A percentile compares a stretch with the other conserved stretches of the same genome.
Evolutionary conservation across 2,888 invertebrate species (phyloP).

Genomic region (Melikaiella ostensackeni): DNA sequence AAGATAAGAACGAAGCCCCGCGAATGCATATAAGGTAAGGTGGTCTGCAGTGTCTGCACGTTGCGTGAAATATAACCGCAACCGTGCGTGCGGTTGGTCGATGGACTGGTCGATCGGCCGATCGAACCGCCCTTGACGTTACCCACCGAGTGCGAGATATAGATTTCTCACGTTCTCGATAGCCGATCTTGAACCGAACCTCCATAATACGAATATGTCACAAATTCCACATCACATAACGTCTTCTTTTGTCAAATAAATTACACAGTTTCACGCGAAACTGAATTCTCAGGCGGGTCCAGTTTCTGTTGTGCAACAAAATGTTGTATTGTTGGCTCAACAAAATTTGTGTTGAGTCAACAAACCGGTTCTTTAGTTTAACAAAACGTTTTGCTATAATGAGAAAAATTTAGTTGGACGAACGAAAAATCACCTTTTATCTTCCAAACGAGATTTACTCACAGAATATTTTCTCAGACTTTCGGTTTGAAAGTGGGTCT

Average conservation of each 20-base stretch:
- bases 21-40: slow-evolving; percentile 61
- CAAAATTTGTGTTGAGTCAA: too few relatives aligned
- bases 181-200: background rate
- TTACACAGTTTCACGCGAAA: slow-evolving; percentile 40
- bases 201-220: slow-evolving; percentile 18
- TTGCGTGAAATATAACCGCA: slow-evolving; percentile 76
- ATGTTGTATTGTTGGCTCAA: too few relatives aligned
- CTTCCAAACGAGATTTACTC: background rate
- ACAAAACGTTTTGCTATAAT: too few relatives aligned
- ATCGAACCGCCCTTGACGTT: slow-evolving; percentile 57
- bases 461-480: background rate
- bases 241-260: slow-evolving; percentile 11
- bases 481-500: background rate
- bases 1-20: slow-evolving; percentile 63
- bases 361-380: too few relatives aligned
- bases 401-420: too few relatives aligned
- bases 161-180: slow-evolving; percentile 70
- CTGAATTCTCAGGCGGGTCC: background rate
- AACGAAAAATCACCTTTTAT: background rate
- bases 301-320: too few relatives aligned
- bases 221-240: slow-evolving; percentile 39
- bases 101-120: slow-evolving; percentile 53
- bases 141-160: slow-evolving; percentile 60
- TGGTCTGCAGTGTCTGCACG: slow-evolving; percentile 58
- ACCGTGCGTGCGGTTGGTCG: slow-evolving; percentile 71